phyloP scores from a whole-genome alignment of 2,797 vertebrate species.

The Martes flavigula region DNA sequence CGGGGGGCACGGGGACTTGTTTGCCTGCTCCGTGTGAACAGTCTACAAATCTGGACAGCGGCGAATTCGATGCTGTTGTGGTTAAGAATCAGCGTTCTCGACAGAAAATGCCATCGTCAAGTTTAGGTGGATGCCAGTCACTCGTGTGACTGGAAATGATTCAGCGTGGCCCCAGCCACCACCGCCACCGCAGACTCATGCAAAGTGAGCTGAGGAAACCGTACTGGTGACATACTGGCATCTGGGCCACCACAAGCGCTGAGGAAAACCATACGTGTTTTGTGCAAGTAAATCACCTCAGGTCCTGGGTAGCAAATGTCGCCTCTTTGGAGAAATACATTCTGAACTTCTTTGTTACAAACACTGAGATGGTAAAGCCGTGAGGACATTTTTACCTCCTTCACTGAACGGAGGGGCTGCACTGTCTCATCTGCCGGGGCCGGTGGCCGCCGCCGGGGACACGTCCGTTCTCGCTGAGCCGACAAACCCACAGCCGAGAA shows the following conservation, averaged over 20 bases:
- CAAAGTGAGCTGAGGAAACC: neutral
- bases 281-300: fast-evolving
- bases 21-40: fast-evolving
- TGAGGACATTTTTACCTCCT: neutral
- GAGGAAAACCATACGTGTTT: neutral
- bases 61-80: fast-evolving
- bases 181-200: neutral
- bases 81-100: fast-evolving
- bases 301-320: fast-evolving
- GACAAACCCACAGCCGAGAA: fast-evolving
- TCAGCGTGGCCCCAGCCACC: neutral
- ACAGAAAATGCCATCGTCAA: fast-evolving
- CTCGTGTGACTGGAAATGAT: neutral
- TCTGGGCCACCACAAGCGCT: neutral
- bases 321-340: neutral
- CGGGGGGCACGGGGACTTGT: too few relatives aligned
- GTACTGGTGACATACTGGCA: neutral
- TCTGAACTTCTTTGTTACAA: neutral
- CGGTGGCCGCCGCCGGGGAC: neutral
- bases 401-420: neutral
- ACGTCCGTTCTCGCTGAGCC: neutral
- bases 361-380: neutral
- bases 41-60: fast-evolving
- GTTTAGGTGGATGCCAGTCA: fast-evolving
- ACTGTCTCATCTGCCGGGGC: neutral